Conservation (phyloP, 2,797 vertebrate genomes). For the Dendrocincla fuliginosa region DNA sequence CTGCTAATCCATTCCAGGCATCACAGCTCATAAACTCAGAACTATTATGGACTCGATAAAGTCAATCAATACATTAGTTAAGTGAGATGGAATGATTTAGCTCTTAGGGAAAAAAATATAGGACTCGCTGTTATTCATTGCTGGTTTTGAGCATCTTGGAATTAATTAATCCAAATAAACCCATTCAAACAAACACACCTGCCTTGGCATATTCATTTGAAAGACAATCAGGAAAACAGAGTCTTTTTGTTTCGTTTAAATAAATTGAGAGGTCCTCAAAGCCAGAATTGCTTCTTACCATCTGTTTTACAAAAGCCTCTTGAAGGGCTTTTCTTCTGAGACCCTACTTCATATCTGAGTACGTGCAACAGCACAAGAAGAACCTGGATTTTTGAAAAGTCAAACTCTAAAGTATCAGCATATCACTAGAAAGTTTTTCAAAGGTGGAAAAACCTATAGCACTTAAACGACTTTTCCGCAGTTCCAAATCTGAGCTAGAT, state of each 20-base stretch:
- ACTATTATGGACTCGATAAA: slow-evolving; percentile 46
- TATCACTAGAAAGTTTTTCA: neutral
- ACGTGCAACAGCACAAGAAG: neutral
- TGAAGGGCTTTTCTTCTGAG: neutral
- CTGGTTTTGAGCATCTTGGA: neutral
- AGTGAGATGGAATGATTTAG: slow-evolving; percentile 60
- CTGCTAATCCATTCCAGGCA: slow-evolving; percentile 52
- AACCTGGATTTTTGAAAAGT: neutral
- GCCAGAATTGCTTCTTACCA: neutral
- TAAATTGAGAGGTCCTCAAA: neutral
- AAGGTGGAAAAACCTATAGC: neutral
- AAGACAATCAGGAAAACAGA: neutral
- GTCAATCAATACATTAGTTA: slow-evolving; percentile 55
- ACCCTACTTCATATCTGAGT: neutral
- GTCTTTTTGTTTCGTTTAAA: neutral
- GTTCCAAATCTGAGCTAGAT: neutral
- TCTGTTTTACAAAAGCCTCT: neutral
- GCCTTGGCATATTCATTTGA: neutral
- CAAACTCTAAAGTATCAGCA: neutral
- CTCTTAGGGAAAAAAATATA: neutral
- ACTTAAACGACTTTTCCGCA: neutral
- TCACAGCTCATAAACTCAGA: slow-evolving; percentile 59
- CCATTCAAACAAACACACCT: neutral
- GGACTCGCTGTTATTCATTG: neutral
- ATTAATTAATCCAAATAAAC: neutral